Base-by-base conservation (phyloP, 2,113 vertebrate species). In the crab-eating macaque (Macaca fascicularis) region DNA sequence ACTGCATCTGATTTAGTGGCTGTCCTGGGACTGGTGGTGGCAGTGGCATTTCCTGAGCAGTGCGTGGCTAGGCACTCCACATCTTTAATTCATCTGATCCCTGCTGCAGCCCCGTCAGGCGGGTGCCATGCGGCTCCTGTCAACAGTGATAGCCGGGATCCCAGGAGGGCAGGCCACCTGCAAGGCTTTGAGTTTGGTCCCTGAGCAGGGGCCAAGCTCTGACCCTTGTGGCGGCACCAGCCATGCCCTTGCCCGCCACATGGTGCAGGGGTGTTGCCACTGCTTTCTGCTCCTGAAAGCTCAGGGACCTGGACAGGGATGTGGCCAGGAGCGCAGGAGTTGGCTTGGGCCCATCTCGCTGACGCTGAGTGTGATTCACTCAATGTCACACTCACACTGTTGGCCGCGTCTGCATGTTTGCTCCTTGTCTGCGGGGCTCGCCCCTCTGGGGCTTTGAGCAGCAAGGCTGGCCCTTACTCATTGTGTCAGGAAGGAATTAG, bases 381-480 rank as follows among this genome's bases (percentile, higher is more conserved):
- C 45, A 45, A 45, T 45, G 45, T 45, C 45, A 45, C 45, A 45
- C 45, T 45, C 45, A 45, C 45, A 45, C 8, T 8, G 35, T 9
- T 48, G 19, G 40, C 55, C 1, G 0, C 3, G 6, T 20, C 6
- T 4, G 30, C 4, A 1, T 52, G 25, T n/a, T 50, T 52, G 48
- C 16, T 12, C 7, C 70, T 35, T 67, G 52, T 82, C 35, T 35
- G 12, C 5, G 0, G 61, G 67, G 52, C 50, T 81, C 13, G 1
- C 35, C 12, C 59, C n/a, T 50, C 40, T 23, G n/a, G 20, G 32
- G 23, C 5, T 20, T 22, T 59, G 17, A 86, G 27, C 5, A 3
- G 40, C n/a, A 8, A 32, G 19, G 45, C 40, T 25, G 20, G 35
- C 55, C 32, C 20, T 17, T 23, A 6, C 19, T n/a, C 10, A 5